These are phyloP conservation scores for Erithacus rubecula DNA, from an alignment of 2,797 vertebrate species.

Conservation along the genomic window DNA sequence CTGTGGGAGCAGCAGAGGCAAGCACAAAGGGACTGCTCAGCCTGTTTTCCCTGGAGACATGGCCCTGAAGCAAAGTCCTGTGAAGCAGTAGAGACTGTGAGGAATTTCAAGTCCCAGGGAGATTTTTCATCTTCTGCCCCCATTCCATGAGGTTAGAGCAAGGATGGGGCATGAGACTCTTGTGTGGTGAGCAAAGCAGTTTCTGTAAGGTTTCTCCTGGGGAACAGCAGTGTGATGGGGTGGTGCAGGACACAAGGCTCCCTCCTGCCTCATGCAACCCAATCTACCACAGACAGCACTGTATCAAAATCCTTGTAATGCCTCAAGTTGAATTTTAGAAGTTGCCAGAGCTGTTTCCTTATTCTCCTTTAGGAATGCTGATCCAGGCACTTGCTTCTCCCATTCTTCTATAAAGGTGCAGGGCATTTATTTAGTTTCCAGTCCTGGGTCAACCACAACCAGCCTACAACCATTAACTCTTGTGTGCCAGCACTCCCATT, in stretches of 20 bases:
- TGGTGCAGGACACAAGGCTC: not conserved
- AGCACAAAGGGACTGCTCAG: not conserved
- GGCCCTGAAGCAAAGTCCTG: not conserved
- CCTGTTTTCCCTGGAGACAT: not conserved
- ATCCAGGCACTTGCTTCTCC: not conserved
- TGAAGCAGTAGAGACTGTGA: not conserved
- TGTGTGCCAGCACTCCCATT: not conserved
- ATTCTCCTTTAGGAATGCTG: not conserved
- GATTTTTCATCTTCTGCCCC: fast-evolving
- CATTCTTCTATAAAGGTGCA: not conserved
- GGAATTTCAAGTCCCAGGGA: not conserved
- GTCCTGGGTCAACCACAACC: not conserved
- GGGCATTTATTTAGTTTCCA: not conserved
- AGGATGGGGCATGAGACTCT: fast-evolving
- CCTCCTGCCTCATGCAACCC: not conserved
- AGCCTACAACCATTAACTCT: not conserved
- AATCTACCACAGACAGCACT: too few species aligned
- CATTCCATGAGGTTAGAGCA: not conserved
- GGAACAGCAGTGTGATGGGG: not conserved
- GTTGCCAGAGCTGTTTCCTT: not conserved
- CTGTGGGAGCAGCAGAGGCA: not conserved
- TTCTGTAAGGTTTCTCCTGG: not conserved
- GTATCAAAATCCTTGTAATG: not conserved
- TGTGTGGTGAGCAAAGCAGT: fast-evolving
- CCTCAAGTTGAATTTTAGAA: not conserved